Base-by-base conservation (phyloP, 2,797 vertebrate species). In the Protonibea diacanthus region DNA sequence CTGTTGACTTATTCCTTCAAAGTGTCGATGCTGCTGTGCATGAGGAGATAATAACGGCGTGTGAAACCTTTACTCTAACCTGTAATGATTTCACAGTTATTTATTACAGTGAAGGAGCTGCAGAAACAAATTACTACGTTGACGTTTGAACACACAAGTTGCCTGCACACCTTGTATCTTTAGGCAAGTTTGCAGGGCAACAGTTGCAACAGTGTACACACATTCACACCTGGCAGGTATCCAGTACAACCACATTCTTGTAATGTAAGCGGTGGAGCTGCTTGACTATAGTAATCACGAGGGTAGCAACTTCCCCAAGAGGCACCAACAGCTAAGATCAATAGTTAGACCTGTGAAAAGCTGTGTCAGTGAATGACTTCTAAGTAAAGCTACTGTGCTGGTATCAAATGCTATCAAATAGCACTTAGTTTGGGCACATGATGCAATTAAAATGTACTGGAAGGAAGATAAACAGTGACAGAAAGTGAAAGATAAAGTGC, bases 171-270 rank as follows among this genome's bases (percentile, higher is more conserved):
- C 25, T 15, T 53, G 59, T 61, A 20, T 29, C 21, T 1, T 49
- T 20, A 20, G 14, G 25, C 62, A 33, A 60, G 40, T 57, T 45
- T 44, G 49, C 20, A 66, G 57, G 66, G 10, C 53, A 51, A 3
- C 64, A 0, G 23, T 25, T 48, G 47, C 64, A 56, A n/a, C 49
- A n/a, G 0, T 1, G 5, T 3, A 55, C 44, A 74, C 51, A 71
- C 48, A 27, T 14, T 61, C 60, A 56, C 72, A 78, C 75, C 62
- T 78, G 82, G 77, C 23, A 51, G 45, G 20, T 23, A 69, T 68
- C 49, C 76, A 67, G 83, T 20, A 15, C 57, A 1, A 75, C 82
- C 60, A 67, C 74, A 90, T 88, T 86, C 67, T 25, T 76, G 59
- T 52, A 3, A 29, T 47, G 72, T 70, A 49, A 66, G 76, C 57